Evolutionary conservation across 2,797 vertebrate genomes (phyloP).

Genomic region (Molossus alvarezi): DNA sequence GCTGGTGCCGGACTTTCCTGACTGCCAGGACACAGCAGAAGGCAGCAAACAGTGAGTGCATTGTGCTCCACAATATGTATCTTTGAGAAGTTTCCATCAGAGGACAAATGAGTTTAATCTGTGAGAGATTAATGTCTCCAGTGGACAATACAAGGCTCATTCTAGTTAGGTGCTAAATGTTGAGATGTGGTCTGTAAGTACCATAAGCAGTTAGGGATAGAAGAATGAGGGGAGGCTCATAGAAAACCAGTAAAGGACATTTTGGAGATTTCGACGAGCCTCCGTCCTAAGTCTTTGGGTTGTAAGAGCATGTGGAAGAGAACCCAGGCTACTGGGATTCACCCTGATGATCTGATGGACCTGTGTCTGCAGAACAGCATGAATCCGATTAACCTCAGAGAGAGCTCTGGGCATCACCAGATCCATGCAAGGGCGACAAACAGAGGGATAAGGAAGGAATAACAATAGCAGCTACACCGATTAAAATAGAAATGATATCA

Average conservation of each 20-base stretch:
- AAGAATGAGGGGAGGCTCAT: neutral
- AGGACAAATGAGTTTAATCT: slow-evolving; percentile 36
- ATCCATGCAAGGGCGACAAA: neutral
- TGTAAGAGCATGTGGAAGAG: neutral
- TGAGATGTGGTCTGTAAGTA: neutral
- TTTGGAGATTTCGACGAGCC: neutral
- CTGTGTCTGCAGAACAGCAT: neutral
- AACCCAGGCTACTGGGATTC: neutral
- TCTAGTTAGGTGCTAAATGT: slow-evolving; percentile 16
- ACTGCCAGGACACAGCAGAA: neutral
- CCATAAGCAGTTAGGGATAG: neutral
- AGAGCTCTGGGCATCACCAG: neutral
- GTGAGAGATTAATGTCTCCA: neutral
- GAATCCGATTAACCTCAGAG: neutral
- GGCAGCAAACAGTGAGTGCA: neutral
- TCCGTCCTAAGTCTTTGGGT: neutral
- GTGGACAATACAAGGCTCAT: neutral
- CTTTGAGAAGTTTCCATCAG: neutral
- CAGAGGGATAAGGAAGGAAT: slow-evolving; percentile 30
- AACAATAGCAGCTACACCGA: slow-evolving; percentile 54
- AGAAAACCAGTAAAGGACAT: neutral
- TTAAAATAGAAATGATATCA: slow-evolving; percentile 87
- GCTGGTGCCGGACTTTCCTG: neutral
- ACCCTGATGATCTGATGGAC: neutral
- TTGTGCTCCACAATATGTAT: accelerated